Evolutionary conservation across 2,888 invertebrate genomes (phyloP).

Genomic region (Pogonocherus hispidulus): DNA sequence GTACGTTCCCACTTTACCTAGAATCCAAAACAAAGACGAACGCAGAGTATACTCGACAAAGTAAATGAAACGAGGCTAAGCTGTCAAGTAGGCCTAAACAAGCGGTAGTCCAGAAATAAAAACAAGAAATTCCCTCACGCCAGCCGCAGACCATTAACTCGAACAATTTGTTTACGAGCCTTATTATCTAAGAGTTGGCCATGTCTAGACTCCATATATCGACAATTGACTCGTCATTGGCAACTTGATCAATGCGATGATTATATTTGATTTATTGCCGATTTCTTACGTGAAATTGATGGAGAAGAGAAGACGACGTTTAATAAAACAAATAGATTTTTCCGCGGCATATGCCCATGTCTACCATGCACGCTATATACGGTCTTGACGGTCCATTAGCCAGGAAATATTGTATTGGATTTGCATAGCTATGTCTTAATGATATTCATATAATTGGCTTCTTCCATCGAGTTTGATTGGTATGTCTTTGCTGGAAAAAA

Average conservation of each 20-base stretch:
- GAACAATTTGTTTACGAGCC: slow-evolving; percentile 31
- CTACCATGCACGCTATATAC: slow-evolving; percentile 14
- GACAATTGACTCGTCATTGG: slow-evolving; percentile 35
- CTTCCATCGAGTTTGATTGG: slow-evolving; percentile 9
- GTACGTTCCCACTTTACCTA: too few relatives aligned
- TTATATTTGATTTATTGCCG: slow-evolving; percentile 37
- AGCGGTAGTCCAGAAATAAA: slow-evolving; percentile 12
- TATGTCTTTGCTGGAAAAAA: neutral
- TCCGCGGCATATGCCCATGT: neutral
- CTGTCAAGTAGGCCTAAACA: slow-evolving; percentile 7
- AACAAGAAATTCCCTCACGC: slow-evolving; percentile 20
- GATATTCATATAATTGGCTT: slow-evolving; percentile 19
- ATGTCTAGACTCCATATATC: slow-evolving; percentile 29
- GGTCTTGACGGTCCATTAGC: slow-evolving; percentile 26
- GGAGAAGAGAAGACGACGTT: slow-evolving; percentile 11
- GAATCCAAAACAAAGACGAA: too few relatives aligned
- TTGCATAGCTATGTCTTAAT: slow-evolving; percentile 25
- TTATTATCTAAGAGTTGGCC: slow-evolving; percentile 20
- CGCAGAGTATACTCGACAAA: neutral
- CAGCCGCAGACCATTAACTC: slow-evolving; percentile 29
- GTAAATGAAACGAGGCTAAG: neutral
- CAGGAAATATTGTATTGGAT: slow-evolving; percentile 9
- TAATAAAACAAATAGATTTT: slow-evolving; percentile 20
- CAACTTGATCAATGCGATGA: slow-evolving; percentile 35
- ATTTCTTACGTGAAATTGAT: slow-evolving; percentile 16